phyloP scores from a whole-genome alignment of 2,113 vertebrate species.

The Gulo gulo region DNA sequence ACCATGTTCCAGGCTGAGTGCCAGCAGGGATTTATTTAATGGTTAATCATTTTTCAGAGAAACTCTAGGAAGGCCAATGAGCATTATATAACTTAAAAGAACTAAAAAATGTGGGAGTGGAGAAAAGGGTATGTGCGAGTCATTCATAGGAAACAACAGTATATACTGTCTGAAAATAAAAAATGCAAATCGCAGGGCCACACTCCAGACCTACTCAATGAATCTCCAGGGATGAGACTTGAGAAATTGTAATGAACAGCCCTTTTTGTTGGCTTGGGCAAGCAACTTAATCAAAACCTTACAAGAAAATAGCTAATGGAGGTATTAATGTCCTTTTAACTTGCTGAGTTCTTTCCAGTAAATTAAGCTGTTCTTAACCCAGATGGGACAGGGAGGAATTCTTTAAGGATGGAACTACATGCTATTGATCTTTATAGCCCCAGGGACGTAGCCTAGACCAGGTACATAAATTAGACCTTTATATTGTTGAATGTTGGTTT shows the following conservation, averaged over 20 bases:
- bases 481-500: not conserved
- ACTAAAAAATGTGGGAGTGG: not conserved
- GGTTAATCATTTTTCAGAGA: not conserved
- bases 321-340: slow-evolving; percentile 10
- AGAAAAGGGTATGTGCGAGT: not conserved
- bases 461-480: not conserved
- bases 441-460: not conserved
- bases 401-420: not conserved
- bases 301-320: slow-evolving; percentile 23
- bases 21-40: not conserved
- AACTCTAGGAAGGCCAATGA: not conserved
- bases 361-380: slow-evolving; percentile 34
- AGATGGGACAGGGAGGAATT: slow-evolving; percentile 17
- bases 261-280: not conserved
- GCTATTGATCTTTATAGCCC: slow-evolving; percentile 12
- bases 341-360: slow-evolving; percentile 11
- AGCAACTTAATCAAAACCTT: slow-evolving; percentile 29
- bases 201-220: not conserved
- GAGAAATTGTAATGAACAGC: not conserved
- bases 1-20: not conserved
- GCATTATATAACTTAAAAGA: not conserved
- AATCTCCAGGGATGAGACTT: not conserved
- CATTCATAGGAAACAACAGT: not conserved
- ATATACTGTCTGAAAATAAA: not conserved
- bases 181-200: not conserved